phyloP scores from a whole-genome alignment of 2,113 vertebrate species.

The Neogale vison region DNA sequence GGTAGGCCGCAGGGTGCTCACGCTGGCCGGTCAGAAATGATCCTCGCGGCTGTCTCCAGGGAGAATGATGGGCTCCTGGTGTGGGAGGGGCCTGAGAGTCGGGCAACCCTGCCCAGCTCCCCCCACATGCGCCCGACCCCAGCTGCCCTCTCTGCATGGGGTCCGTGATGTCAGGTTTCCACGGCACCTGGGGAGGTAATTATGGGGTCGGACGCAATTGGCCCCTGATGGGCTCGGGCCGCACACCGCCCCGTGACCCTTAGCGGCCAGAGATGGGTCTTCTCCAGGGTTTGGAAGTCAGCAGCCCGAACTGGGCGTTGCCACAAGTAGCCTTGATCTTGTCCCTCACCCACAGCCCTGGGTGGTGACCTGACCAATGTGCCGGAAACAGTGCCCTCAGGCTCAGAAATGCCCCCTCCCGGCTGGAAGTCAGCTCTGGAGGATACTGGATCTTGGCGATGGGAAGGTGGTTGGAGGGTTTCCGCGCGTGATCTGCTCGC shows the following conservation, averaged over 20 bases:
- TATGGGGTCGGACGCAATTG: not conserved
- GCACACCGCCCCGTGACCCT: not conserved
- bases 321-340: not conserved
- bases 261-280: not conserved
- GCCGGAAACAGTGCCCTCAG: not conserved
- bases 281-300: not conserved
- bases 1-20: not conserved
- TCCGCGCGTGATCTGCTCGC: not conserved
- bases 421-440: not conserved
- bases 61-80: not conserved
- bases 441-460: fast-evolving
- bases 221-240: not conserved
- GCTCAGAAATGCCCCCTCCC: not conserved
- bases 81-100: not conserved
- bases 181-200: not conserved
- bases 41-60: not conserved
- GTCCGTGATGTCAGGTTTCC: not conserved
- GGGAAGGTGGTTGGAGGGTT: not conserved
- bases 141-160: not conserved
- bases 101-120: too few relatives aligned
- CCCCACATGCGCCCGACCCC: not conserved
- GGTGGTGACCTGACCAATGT: not conserved
- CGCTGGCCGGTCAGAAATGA: not conserved
- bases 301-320: not conserved
- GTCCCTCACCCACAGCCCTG: not conserved